Base-by-base conservation (phyloP, 2,888 invertebrate genomes). In the Agriotes lineatus region DNA sequence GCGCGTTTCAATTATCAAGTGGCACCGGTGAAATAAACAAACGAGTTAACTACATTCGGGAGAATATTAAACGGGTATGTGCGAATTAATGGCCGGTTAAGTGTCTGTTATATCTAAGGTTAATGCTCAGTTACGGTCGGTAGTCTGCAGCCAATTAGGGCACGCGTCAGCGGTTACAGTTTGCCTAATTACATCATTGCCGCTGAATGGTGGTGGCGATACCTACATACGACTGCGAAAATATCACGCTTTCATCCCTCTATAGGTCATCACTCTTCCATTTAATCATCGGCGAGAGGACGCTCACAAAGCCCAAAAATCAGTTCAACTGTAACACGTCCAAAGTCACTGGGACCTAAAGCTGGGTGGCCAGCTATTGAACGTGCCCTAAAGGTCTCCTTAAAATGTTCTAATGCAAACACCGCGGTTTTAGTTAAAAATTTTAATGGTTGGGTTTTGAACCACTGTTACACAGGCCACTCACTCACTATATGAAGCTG, bases 91-190 rank as follows among this genome's bases (percentile, higher is more conserved):
- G 63, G 62, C 63, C 70, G 70, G 66, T 70, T 70, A 70, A 70
- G 70, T 70, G 70, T 70, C 70, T 66, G 69, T 67, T 70, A 70
- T 70, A 70, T 67, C 63, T 70, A 70, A 70, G 70, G 70, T 70
- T 67, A 70, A 70, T 70, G 70, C 59, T 67, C 67, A 63, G 70
- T 63, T 67, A 70, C 67, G 70, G 66, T 70, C 63, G 70, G 65
- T 70, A 67, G 70, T 63, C 61, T 70, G 70, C 42, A 67, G 39
- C 63, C 62, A 67, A 70, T 70, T 70, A 70, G 59, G 66, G 62
- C 63, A 70, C 70, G 70, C 70, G 67, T 70, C 70, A 70, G 70
- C 62, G 67, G 70, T 70, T 61, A 67, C 66, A 66, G 66, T 69
- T 66, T 66, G 62, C 61, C 66, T 69, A 69, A 69, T 69, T 66